Conservation (phyloP, 2,113 vertebrate species). For the Myocastor coypus region DNA sequence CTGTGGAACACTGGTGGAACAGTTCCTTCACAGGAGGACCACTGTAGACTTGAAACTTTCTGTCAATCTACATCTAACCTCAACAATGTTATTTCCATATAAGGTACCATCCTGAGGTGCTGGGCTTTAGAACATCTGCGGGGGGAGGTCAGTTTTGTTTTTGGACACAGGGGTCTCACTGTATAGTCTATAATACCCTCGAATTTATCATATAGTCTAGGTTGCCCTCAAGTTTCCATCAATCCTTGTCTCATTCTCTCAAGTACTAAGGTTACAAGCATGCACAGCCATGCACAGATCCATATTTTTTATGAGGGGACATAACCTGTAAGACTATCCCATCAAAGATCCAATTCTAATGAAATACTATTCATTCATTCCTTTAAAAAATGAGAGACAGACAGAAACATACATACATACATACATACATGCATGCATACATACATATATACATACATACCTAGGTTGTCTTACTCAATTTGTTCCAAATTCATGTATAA, state of each 20-base stretch:
- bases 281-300: neutral
- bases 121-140: neutral
- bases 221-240: neutral
- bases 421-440: neutral
- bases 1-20: neutral
- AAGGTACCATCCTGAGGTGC: neutral
- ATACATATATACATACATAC: neutral
- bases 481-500: neutral
- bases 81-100: conserved; percentile 11
- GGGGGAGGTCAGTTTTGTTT: neutral
- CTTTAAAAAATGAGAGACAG: neutral
- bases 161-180: neutral
- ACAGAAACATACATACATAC: neutral
- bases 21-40: neutral
- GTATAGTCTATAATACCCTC: neutral
- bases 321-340: neutral
- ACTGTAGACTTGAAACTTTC: neutral
- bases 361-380: neutral
- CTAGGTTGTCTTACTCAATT: neutral
- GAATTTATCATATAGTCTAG: neutral
- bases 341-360: neutral
- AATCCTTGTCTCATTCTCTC: neutral
- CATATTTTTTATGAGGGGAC: neutral
- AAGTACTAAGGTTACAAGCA: neutral
- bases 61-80: neutral